Percentiles rank a stretch among this genome's conserved stretches.
phyloP scores from a whole-genome alignment of 2,797 vertebrate genomes.

The Parauchenoglanis ngamensis region DNA sequence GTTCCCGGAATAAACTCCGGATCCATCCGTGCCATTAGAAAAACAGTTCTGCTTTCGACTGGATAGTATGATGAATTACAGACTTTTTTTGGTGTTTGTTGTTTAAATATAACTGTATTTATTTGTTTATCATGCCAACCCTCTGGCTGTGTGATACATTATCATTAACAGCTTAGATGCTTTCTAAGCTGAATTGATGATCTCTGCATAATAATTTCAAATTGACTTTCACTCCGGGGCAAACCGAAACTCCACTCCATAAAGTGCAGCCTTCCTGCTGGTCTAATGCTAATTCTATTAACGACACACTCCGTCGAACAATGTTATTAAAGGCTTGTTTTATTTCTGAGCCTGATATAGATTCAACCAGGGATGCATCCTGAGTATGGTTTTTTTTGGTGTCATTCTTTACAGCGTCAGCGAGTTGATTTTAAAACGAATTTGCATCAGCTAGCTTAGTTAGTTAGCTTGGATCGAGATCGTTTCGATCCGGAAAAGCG shows the following conservation, averaged over 20 bases:
- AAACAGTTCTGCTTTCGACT: neutral
- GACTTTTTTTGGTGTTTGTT: neutral
- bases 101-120: neutral
- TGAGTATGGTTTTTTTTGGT: neutral
- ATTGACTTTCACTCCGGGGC: conserved; percentile 17
- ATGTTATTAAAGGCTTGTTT: neutral
- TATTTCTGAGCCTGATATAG: neutral
- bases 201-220: neutral
- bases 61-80: neutral
- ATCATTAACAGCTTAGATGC: conserved; percentile 5
- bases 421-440: neutral
- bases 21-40: neutral
- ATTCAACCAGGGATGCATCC: too few relatives aligned
- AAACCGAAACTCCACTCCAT: neutral
- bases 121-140: conserved; percentile 1
- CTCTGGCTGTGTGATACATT: neutral
- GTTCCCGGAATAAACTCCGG: neutral
- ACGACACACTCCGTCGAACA: neutral
- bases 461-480: neutral
- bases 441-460: neutral
- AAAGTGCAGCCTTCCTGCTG: neutral
- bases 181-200: conserved; percentile 17
- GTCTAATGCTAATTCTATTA: conserved; percentile 10
- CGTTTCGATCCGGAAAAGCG: neutral
- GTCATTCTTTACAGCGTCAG: too few relatives aligned